Evolutionary conservation across 2,113 vertebrate genomes (phyloP), one percentile per base, ranked within the genome.

Genomic region (Odontophorus gujanensis): DNA sequence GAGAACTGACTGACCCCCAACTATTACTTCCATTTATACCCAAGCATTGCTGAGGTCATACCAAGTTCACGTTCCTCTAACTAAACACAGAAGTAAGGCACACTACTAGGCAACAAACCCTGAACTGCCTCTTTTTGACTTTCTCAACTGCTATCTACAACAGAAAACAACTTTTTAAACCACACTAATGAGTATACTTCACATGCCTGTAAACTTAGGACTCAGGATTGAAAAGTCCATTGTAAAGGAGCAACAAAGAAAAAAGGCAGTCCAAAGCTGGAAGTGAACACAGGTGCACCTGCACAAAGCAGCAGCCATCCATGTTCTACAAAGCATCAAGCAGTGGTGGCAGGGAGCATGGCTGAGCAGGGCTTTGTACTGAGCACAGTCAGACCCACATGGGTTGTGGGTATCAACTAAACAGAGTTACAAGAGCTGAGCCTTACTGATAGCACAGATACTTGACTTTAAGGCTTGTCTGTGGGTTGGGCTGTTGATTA

Each of bases 201-300:
- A 72, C 6, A 12, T 10, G 28, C 6, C 51, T 68, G 45, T 19
- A 48, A 48, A 79, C 58, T 43, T 6, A 58, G 5, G 24, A 72
- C 7, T 75, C 20, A 24, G 36, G 51, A 42, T 34, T 72, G 65
- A 13, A 53, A 47, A 67, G 7, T 47, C 43, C 13, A 20, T 18
- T 11, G 25, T 42, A 66, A 63, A 76, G 28, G 43, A 43, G 19
- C 11, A 73, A 65, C 11, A 34, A 57, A 13, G 30, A 32, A 69
- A n/a, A 50, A 30, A 59, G 11, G 8, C 0, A 30, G 42, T 2
- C 1, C 42, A 13, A 17, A 40, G 16, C 9, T 32, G 9, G 6
- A 11, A 57, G 40, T 6, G 58, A 69, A 10, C 1, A 19, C 7
- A 12, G 1, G 18, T 4, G 9, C 11, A 32, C 1, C 3, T 2